Evolutionary conservation across 2,797 vertebrate species (phyloP).

Genomic region (Pagetopsis macropterus): DNA sequence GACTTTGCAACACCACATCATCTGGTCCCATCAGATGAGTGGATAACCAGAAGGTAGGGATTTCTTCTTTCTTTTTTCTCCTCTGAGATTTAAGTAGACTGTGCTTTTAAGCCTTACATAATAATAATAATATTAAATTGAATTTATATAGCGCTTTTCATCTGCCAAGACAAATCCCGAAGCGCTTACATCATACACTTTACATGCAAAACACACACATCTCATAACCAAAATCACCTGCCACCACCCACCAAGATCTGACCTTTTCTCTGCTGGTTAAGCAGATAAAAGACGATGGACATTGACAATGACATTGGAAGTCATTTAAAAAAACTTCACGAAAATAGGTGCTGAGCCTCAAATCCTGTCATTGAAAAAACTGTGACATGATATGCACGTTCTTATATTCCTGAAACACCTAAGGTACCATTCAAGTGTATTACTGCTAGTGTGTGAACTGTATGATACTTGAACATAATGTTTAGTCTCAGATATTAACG

Average conservation of each 20-base stretch:
- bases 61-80: constrained; percentile 48
- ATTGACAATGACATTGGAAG: constrained; percentile 32
- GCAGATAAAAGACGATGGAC: constrained; percentile 49
- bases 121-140: no score
- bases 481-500: not conserved
- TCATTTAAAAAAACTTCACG: constrained; percentile 25
- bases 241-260: constrained; percentile 31
- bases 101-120: constrained; percentile 62
- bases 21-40: constrained; percentile 75
- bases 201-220: constrained; percentile 11
- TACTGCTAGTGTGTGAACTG: no score
- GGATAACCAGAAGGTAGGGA: constrained; percentile 62
- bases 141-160: no score
- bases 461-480: not conserved
- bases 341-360: not conserved
- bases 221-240: constrained; percentile 12
- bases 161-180: no score
- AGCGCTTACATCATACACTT: constrained; percentile 18
- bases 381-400: not conserved
- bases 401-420: not conserved
- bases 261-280: constrained; percentile 64
- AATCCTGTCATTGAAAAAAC: constrained; percentile 10
- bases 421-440: not conserved
- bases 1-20: constrained; percentile 74
- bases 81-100: constrained; percentile 38